Evolutionary conservation across 1,140 invertebrate species (phyloP), one percentile per base, ranked within the genome.

Genomic region (Lepidurus apus): DNA sequence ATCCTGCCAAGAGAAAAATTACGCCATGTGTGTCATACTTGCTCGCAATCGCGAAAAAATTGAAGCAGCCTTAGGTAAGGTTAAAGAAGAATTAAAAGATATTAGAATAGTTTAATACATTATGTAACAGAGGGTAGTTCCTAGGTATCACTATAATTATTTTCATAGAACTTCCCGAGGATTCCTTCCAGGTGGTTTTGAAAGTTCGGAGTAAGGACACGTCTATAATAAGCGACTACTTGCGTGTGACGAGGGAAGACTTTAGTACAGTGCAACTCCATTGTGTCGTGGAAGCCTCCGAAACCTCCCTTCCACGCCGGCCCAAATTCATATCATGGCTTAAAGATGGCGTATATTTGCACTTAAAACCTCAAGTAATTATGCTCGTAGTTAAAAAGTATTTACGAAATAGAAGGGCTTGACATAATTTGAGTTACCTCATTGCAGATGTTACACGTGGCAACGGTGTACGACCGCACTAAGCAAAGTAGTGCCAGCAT

Each of bases 1-100:
- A 65, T 65, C 53, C 53, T 65, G 53, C 53, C 53, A 65, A n/a
- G 53, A 65, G 7, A 9, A 65, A 7, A 65, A 65, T 65, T 65
- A 65, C 53, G 53, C 53, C 17, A 65, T 65, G 21, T 65, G 53
- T 21, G 53, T 17, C 13, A 65, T 65, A 13, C 17, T 0, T 13
- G 21, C 17, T n/a, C 4, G 53, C n/a, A 7, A 65, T 17, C 17
- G 6, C 1, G 53, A 65, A 65, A 13, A 65, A 21, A 65, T 5
- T 65, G 53, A 65, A 17, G 17, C 17, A 21, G 53, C 53, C 9
- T 65, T 65, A 21, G 13, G 53, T 65, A 65, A n/a, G 8, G 13
- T 21, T 65, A n/a, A 1, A 65, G 21, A 65, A 34, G 4, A 34
- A 34, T 34, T 34, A 4, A 4, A 34, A 34, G 4, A 4, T 34